Evolutionary conservation across 2,113 vertebrate species (phyloP).

Genomic region (Pipra filicauda): DNA sequence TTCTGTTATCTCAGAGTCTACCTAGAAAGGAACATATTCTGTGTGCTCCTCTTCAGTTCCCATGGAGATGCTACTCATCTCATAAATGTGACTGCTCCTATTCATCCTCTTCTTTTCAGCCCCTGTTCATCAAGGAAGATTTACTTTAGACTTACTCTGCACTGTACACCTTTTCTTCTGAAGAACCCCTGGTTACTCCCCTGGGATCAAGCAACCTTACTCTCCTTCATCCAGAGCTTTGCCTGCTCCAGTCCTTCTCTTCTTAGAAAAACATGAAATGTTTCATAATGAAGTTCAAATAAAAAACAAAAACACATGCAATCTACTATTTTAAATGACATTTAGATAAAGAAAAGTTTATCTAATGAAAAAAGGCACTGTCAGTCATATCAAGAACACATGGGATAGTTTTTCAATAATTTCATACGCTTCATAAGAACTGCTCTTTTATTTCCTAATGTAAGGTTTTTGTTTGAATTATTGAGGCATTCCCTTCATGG

Average conservation of each 20-base stretch:
- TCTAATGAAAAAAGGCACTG: background rate
- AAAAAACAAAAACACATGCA: background rate
- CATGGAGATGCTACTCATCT: background rate
- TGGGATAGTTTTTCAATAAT: background rate
- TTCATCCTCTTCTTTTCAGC: background rate
- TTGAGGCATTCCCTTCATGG: background rate
- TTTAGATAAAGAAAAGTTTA: background rate
- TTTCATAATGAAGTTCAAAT: background rate
- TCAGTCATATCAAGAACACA: background rate
- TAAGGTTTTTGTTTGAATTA: background rate
- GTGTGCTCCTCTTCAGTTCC: rapidly evolving
- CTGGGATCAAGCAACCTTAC: rapidly evolving
- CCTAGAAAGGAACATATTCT: background rate
- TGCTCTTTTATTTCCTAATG: background rate
- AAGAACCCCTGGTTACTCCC: background rate
- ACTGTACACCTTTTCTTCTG: background rate
- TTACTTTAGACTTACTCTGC: background rate
- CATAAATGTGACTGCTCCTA: background rate
- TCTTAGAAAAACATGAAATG: background rate
- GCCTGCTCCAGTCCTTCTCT: background rate
- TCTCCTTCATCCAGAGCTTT: background rate
- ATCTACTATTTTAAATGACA: background rate
- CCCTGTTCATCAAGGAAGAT: background rate
- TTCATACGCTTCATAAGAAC: background rate
- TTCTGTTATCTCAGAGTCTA: background rate